phyloP scores from a whole-genome alignment of 1,140 invertebrate genomes.

The Orchesella cincta region DNA sequence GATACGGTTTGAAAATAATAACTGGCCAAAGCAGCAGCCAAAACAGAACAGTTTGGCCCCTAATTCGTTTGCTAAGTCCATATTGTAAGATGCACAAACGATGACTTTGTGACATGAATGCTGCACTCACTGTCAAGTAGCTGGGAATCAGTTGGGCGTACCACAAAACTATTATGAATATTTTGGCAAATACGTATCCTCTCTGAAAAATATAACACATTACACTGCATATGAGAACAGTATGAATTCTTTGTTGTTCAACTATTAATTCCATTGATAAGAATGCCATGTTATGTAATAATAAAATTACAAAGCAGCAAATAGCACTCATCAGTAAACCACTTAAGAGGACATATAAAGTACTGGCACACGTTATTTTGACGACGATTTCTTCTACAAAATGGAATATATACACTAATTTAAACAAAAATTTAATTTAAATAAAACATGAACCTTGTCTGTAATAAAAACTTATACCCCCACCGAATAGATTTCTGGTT shows the following conservation, averaged over 20 bases:
- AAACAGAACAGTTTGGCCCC: neutral
- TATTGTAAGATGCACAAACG: neutral
- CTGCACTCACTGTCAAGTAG: neutral
- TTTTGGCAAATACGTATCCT: neutral
- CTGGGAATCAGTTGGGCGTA: neutral
- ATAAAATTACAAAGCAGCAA: slow-evolving; percentile 3
- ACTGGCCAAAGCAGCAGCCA: neutral
- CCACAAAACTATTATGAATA: neutral
- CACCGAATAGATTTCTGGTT: slow-evolving; percentile 2
- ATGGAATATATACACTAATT: no score
- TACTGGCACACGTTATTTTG: neutral
- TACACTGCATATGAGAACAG: neutral
- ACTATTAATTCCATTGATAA: neutral
- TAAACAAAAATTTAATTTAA: no score
- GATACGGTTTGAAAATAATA: neutral
- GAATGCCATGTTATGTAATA: neutral
- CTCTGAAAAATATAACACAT: neutral
- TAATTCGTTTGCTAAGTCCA: neutral
- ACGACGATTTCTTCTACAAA: neutral
- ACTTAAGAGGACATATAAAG: neutral
- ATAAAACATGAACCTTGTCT: neutral
- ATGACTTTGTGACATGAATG: neutral
- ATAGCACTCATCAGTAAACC: neutral
- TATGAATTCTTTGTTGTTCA: neutral
- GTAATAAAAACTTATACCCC: neutral